Percentiles rank a stretch among this genome's conserved stretches.
These are phyloP conservation scores for Neocloeon triangulifer DNA, from an alignment of 1,140 invertebrate genomes.

Conservation along the genomic window DNA sequence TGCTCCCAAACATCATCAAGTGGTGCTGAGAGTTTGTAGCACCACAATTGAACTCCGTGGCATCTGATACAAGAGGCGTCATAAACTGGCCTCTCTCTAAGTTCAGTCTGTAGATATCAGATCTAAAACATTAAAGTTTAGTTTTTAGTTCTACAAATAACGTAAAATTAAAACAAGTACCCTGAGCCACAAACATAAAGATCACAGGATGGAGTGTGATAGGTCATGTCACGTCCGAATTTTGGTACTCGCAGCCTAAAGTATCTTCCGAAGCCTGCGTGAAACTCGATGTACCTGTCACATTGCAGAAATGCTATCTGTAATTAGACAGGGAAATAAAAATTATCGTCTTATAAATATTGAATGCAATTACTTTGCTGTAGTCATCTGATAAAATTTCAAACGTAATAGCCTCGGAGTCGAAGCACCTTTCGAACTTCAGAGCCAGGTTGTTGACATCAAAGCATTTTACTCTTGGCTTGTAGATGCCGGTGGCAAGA, in stretches of 20 bases:
- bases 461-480: slow-evolving; percentile 87
- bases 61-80: slow-evolving; percentile 52
- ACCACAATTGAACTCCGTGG: slow-evolving; percentile 62
- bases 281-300: slow-evolving; percentile 86
- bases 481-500: slow-evolving; percentile 85
- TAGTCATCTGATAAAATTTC: slow-evolving; percentile 77
- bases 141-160: slow-evolving; percentile 4
- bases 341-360: slow-evolving; percentile 5
- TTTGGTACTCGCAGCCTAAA: slow-evolving; percentile 80
- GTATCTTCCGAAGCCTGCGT: slow-evolving; percentile 77
- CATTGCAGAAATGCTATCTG: slow-evolving; percentile 58
- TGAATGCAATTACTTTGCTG: slow-evolving; percentile 36
- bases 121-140: slow-evolving; percentile 21
- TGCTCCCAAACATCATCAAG: slow-evolving; percentile 68
- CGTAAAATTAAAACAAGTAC: slow-evolving; percentile 17
- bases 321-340: slow-evolving; percentile 13
- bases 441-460: slow-evolving; percentile 89
- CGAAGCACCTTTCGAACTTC: slow-evolving; percentile 97
- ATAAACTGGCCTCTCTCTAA: slow-evolving; percentile 88
- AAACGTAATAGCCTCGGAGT: slow-evolving; percentile 82
- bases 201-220: slow-evolving; percentile 77
- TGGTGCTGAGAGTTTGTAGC: slow-evolving; percentile 76
- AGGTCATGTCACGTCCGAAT: slow-evolving; percentile 85
- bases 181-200: slow-evolving; percentile 75
- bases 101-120: slow-evolving; percentile 88